Conservation (phyloP, 2,113 vertebrate species). For the Gobio gobio region DNA sequence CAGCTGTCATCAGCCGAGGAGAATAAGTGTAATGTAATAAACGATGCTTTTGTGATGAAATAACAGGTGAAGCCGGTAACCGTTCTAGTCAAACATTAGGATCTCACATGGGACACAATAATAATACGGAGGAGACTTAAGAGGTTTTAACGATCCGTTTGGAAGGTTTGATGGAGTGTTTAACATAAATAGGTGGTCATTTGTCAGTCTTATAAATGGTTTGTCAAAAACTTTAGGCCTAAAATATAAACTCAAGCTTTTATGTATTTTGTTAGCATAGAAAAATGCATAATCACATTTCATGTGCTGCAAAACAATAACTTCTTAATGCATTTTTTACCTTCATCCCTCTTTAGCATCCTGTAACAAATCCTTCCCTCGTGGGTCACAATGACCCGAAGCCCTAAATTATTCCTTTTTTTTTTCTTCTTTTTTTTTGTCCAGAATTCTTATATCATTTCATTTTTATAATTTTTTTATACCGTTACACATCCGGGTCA, state of each 20-base stretch:
- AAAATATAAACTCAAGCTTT: neutral
- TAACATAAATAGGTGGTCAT: conserved; percentile 15
- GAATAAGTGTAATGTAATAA: conserved; percentile 60
- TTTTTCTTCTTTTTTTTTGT: too few species aligned
- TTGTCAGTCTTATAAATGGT: conserved; percentile 4
- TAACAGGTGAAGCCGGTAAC: conserved; percentile 19
- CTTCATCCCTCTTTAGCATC: too few species aligned
- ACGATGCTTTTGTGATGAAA: conserved; percentile 34
- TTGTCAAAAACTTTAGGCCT: neutral
- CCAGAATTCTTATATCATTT: too few species aligned
- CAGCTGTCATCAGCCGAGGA: conserved; percentile 66
- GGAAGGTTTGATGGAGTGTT: conserved; percentile 33
- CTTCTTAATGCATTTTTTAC: neutral
- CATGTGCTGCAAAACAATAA: neutral
- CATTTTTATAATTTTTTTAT: too few species aligned
- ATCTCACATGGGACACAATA: conserved; percentile 12
- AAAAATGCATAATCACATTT: neutral
- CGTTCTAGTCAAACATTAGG: conserved; percentile 23
- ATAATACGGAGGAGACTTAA: conserved; percentile 32
- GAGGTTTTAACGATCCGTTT: conserved; percentile 25
- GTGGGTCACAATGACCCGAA: too few species aligned
- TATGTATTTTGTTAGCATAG: neutral
- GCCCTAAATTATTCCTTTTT: too few species aligned
- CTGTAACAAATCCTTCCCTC: too few species aligned
- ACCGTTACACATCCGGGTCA: too few species aligned